Base-by-base conservation (phyloP, 2,113 vertebrate species). In the Pelecanus crispus region DNA sequence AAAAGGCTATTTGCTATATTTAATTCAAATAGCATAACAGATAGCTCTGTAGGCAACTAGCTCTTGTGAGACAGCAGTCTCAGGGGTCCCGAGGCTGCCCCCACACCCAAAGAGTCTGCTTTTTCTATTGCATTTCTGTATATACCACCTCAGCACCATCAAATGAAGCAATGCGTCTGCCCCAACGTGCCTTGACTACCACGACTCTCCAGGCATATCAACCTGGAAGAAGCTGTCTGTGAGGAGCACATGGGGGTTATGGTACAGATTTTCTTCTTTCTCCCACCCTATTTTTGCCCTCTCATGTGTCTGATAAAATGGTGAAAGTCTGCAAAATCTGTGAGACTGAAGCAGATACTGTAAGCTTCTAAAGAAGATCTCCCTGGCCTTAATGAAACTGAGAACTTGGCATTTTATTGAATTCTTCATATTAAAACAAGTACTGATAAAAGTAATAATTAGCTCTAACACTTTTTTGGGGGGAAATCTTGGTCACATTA, bases 171-270 rank as follows among this genome's bases (percentile, higher is more conserved):
- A 9, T 0, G 4, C 5, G 3, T 67, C 18, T 65, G 20, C 36
- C 36, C 40, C 28, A 55, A 1, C 0, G 2, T 16, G 25, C 34
- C 36, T 15, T 2, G 16, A 29, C 5, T 42, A 67, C 56, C 26
- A n/a, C 0, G 3, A 7, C 16, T 31, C 29, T 44, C 18, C 49
- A 58, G 36, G 26, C 68, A 4, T 9, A 44, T 0, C 6, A 9
- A 28, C 29, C 47, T 68, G 59, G 36, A 53, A 84, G 32, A 66
- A 90, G 52, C 7, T 82, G n/a, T 19, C 9, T 31, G 12, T 34
- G 47, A 92, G 59, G 28, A 62, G 22, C 19, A 63, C 2, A 0
- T 9, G 5, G 6, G 6, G 13, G 17, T 32, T 49, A 47, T 25
- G 50, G 6, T 11, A 61, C 4, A 53, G 49, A 40, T 62, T 81